These are phyloP conservation scores for Hycleus phaleratus DNA, from an alignment of 1,140 invertebrate species.

Conservation along the genomic window DNA sequence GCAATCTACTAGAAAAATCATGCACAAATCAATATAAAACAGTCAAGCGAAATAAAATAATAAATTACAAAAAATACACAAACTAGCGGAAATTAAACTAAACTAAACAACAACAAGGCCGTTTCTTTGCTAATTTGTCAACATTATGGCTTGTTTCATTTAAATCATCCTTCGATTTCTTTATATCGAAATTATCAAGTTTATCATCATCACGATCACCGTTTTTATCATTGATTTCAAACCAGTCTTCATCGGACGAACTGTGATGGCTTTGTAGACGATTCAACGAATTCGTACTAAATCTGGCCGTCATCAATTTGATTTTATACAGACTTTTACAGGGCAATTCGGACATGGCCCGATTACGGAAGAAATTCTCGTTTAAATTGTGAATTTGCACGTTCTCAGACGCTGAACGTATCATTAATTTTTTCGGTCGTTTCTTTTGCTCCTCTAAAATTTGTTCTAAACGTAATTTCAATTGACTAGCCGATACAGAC, in stretches of 20 bases:
- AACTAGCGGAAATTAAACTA: background rate
- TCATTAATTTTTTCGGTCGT: slow-evolving; percentile 19
- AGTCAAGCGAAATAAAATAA: slow-evolving; percentile 7
- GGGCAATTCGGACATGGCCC: slow-evolving; percentile 26
- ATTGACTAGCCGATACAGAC: slow-evolving; percentile 30
- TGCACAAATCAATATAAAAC: slow-evolving; percentile 5
- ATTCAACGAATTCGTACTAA: slow-evolving; percentile 12
- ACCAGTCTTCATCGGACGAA: slow-evolving; percentile 32
- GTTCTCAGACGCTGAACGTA: slow-evolving; percentile 26
- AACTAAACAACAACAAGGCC: no score
- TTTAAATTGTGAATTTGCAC: slow-evolving; percentile 6
- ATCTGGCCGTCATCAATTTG: background rate
- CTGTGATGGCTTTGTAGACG: slow-evolving; percentile 29
- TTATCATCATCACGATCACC: background rate
- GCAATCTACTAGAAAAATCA: slow-evolving; percentile 2
- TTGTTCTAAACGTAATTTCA: slow-evolving; percentile 35
- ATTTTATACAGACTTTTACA: slow-evolving; percentile 1
- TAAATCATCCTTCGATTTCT: background rate
- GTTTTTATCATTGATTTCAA: slow-evolving; percentile 25
- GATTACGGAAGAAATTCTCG: slow-evolving; percentile 19
- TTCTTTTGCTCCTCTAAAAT: slow-evolving; percentile 20
- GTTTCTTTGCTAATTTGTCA: background rate
- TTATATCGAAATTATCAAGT: background rate
- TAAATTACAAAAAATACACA: background rate
- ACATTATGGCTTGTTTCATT: background rate